Evolutionary conservation across 2,888 invertebrate species (phyloP).

Genomic region (Limnephilus auricula): DNA sequence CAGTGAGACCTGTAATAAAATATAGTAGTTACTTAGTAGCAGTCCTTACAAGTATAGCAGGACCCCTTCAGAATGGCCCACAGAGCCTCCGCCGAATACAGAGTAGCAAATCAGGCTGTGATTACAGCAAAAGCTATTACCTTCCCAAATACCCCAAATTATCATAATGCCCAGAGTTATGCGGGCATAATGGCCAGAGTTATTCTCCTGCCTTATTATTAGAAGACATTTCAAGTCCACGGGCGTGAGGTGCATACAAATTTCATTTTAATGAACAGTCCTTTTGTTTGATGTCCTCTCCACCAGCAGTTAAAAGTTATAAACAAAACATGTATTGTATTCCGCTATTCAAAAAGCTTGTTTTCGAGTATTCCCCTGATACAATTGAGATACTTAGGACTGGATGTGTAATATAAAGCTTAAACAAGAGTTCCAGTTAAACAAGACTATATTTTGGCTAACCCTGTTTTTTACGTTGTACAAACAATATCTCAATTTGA

Average conservation of each 20-base stretch:
- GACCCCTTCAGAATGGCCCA: slow-evolving; percentile 21
- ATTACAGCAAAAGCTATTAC: slow-evolving; percentile 41
- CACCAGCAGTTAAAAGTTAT: too few species aligned
- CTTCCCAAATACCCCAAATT: slow-evolving; percentile 42
- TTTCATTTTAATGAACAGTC: slow-evolving; percentile 3
- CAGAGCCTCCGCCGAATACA: slow-evolving; percentile 24
- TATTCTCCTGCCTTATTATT: neutral
- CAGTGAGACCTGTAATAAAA: neutral
- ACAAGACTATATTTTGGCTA: too few species aligned
- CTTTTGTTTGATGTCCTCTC: too few species aligned
- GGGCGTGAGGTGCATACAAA: slow-evolving; percentile 12
- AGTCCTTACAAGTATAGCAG: neutral
- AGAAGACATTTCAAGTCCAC: neutral
- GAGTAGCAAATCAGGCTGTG: slow-evolving; percentile 42
- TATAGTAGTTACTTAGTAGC: neutral
- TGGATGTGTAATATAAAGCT: too few species aligned
- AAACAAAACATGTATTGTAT: too few species aligned
- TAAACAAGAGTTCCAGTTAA: too few species aligned
- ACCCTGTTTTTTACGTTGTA: too few species aligned
- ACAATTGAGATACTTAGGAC: too few species aligned
- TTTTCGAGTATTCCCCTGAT: too few species aligned
- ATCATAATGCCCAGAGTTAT: slow-evolving; percentile 46
- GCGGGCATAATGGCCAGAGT: slow-evolving; percentile 16
- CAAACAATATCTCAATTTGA: too few species aligned
- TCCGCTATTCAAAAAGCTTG: too few species aligned